phyloP scores from a whole-genome alignment of 2,113 vertebrate genomes.

The Chauna torquata region DNA sequence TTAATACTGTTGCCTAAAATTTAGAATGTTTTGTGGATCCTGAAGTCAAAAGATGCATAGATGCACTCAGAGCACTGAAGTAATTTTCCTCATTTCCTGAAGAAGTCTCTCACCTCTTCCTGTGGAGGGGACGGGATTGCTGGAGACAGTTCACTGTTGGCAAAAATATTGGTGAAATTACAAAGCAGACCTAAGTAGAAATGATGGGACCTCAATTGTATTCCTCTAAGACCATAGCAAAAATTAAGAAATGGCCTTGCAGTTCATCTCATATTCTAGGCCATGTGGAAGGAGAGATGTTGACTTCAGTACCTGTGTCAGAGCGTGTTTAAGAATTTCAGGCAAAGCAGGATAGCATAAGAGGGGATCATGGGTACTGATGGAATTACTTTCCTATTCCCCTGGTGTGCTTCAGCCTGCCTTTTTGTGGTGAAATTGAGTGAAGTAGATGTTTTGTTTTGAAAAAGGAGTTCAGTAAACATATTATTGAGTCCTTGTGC shows the following conservation, averaged over 20 bases:
- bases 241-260: not conserved
- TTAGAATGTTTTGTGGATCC: not conserved
- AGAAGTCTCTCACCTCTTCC: not conserved
- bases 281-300: not conserved
- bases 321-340: not conserved
- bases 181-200: not conserved
- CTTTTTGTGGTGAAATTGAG: not conserved
- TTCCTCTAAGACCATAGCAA: not conserved
- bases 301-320: not conserved
- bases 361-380: not conserved
- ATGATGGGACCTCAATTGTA: not conserved
- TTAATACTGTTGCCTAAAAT: not conserved
- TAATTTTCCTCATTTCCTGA: not conserved
- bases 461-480: not conserved
- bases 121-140: not conserved
- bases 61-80: not conserved
- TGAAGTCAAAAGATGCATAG: not conserved
- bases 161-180: not conserved
- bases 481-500: not conserved
- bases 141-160: not conserved
- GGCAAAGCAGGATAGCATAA: not conserved
- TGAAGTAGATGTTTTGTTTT: not conserved
- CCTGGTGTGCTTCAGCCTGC: not conserved
- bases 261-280: not conserved
- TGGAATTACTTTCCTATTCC: not conserved